These are phyloP conservation scores for Brachionichthys hirsutus DNA, from an alignment of 2,113 vertebrate genomes.

Conservation along the genomic window DNA sequence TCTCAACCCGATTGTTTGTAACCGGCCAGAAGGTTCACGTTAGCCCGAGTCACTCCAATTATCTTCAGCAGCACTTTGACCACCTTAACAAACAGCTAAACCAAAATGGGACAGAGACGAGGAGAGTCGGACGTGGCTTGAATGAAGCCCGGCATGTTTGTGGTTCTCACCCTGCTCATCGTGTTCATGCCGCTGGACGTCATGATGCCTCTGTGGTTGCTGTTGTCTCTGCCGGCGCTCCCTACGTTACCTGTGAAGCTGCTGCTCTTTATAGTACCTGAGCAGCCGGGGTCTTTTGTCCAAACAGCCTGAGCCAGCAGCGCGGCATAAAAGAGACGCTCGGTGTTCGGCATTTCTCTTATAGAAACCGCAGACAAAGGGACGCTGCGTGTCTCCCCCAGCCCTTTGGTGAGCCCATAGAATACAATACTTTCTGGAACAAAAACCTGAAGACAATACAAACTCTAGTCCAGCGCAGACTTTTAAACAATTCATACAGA, in stretches of 20 bases:
- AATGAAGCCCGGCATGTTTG: neutral
- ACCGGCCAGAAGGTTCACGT: too few relatives aligned
- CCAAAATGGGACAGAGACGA: too few relatives aligned
- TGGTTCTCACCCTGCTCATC: slow-evolving; percentile 45
- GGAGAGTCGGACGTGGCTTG: too few relatives aligned
- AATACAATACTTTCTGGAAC: slow-evolving; percentile 17
- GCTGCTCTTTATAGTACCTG: slow-evolving; percentile 56
- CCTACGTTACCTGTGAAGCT: slow-evolving; percentile 38
- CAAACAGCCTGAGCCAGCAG: slow-evolving; percentile 42
- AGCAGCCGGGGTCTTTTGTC: slow-evolving; percentile 41
- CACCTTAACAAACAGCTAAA: too few relatives aligned
- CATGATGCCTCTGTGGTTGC: slow-evolving; percentile 27
- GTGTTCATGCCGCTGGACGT: slow-evolving; percentile 49
- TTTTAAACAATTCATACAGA: too few relatives aligned
- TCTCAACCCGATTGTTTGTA: neutral
- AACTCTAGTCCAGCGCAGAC: neutral
- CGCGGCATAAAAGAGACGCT: slow-evolving; percentile 36
- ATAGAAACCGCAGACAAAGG: slow-evolving; percentile 42
- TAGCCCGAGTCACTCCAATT: too few relatives aligned
- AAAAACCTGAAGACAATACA: slow-evolving; percentile 15
- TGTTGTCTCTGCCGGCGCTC: slow-evolving; percentile 10
- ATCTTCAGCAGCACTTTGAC: too few relatives aligned
- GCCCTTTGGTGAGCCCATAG: slow-evolving; percentile 5
- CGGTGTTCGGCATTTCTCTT: slow-evolving; percentile 29
- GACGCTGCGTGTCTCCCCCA: slow-evolving; percentile 35